Conservation (phyloP, 2,113 vertebrate species). For the Eolophus roseicapilla region DNA sequence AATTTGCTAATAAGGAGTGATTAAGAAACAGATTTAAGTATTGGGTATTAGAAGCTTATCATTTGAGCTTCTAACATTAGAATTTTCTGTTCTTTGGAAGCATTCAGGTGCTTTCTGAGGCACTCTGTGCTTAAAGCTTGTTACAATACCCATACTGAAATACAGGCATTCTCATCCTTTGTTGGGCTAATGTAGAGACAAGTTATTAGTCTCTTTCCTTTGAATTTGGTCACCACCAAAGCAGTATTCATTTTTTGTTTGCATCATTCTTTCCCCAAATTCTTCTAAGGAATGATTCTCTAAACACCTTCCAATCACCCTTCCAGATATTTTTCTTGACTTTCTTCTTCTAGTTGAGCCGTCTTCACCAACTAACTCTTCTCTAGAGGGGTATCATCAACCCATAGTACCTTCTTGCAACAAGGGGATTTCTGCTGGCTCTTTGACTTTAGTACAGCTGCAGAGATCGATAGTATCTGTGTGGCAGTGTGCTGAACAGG, state of each 20-base stretch:
- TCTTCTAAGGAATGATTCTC: background rate
- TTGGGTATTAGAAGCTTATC: background rate
- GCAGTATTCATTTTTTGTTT: background rate
- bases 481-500: constrained; percentile 32
- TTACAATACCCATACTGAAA: background rate
- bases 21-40: background rate
- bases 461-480: constrained; percentile 6
- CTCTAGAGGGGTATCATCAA: background rate
- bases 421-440: background rate
- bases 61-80: background rate
- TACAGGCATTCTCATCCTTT: background rate
- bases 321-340: background rate
- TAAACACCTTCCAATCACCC: background rate
- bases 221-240: background rate
- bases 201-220: background rate
- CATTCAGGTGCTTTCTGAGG: background rate
- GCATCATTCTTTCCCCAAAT: background rate
- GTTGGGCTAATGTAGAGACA: background rate
- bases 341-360: background rate
- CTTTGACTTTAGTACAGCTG: background rate
- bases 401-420: background rate
- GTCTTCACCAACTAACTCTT: background rate
- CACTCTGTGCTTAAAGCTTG: background rate
- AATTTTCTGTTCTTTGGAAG: background rate
- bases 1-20: background rate